Evolutionary conservation across 1,140 invertebrate genomes (phyloP), one percentile per base, ranked within the genome.

Genomic region (Drosophila serrata): DNA sequence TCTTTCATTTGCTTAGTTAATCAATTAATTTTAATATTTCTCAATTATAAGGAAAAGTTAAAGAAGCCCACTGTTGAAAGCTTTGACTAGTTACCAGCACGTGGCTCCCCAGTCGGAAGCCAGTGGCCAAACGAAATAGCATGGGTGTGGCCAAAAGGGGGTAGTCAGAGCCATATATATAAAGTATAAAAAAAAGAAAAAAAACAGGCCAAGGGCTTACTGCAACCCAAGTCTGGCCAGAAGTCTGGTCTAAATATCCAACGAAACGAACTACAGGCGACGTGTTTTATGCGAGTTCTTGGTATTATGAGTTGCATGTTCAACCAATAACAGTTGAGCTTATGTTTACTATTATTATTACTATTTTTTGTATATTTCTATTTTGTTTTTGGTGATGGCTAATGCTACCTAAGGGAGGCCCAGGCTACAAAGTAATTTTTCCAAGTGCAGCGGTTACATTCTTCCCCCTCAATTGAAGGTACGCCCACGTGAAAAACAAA

Each of bases 281-380:
- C 75, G 68, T 82, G 75, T 70, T 69, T 86, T 86, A 73, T 81
- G 62, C 73, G 56, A 33, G 62, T 64, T 68, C 55, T 42, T 43
- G n/a, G n/a, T 63, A 43, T 43, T 85, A 85, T 85, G 58, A 82
- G 75, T 86, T 87, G 82, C 79, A 86, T 86, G 82, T 75, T 81
- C 78, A 74, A 22, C 39, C 42, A 33, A 75, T 75, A 77, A 69
- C 73, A 61, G 73, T 56, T 72, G 35, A 53, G 51, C 51, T 51
- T 74, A 61, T 60, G 39, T 35, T 72, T 60, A 69, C 40, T 73
- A 35, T 72, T 53, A 35, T 15, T 33, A 15, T 53, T 15, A 13
- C 0, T 49, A 3, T 17, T 49, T 49, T 24, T 24, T 24, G 24
- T 24, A 24, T 24, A 24, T 35, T 3, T 17, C n/a, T n/a, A n/a